Percentiles rank a stretch among this genome's conserved stretches.
phyloP scores from a whole-genome alignment of 2,888 invertebrate species.

The Synanthedon formicaeformis region DNA sequence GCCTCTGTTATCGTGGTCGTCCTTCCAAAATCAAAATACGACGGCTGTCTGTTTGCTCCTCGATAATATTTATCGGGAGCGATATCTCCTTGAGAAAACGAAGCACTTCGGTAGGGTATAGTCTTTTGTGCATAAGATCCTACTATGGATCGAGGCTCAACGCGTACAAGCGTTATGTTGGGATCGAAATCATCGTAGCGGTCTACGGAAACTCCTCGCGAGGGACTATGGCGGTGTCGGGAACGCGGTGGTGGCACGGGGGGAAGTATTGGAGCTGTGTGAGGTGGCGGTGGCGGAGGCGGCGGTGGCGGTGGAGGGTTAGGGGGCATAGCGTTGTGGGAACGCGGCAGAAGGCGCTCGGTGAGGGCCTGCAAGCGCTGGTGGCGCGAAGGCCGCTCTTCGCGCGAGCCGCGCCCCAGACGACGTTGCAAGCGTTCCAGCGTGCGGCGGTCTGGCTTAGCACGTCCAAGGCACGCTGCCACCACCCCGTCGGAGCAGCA shows the following conservation, averaged over 20 bases:
- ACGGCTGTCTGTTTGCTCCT: conserved; percentile 41
- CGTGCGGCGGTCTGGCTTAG: conserved; percentile 73
- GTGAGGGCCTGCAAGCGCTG: conserved; percentile 85
- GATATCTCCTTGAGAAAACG: conserved; percentile 89
- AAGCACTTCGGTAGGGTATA: conserved; percentile 85
- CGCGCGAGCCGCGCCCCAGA: conserved; percentile 72
- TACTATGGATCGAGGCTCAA: conserved; percentile 71
- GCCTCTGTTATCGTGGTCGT: conserved; percentile 25
- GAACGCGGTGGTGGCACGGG: conserved; percentile 69
- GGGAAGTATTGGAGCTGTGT: conserved; percentile 67
- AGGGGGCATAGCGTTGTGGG: conserved; percentile 23
- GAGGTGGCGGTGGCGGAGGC: conserved; percentile 51
- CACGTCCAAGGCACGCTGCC: conserved; percentile 66
- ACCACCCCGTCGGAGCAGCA: conserved; percentile 69
- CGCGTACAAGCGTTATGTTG: conserved; percentile 64
- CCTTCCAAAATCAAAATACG: conserved; percentile 56
- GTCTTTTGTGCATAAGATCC: conserved; percentile 75
- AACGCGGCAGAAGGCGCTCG: conserved; percentile 78
- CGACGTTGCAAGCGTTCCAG: conserved; percentile 87
- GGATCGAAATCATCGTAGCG: conserved; percentile 59
- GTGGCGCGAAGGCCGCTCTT: conserved; percentile 66
- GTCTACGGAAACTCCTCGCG: conserved; percentile 57
- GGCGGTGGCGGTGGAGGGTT: conserved; percentile 39
- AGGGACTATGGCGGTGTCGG: conserved; percentile 63
- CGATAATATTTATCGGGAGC: conserved; percentile 68